Base-by-base conservation (phyloP, 2,797 vertebrate species). In the Hippocampus kuda region DNA sequence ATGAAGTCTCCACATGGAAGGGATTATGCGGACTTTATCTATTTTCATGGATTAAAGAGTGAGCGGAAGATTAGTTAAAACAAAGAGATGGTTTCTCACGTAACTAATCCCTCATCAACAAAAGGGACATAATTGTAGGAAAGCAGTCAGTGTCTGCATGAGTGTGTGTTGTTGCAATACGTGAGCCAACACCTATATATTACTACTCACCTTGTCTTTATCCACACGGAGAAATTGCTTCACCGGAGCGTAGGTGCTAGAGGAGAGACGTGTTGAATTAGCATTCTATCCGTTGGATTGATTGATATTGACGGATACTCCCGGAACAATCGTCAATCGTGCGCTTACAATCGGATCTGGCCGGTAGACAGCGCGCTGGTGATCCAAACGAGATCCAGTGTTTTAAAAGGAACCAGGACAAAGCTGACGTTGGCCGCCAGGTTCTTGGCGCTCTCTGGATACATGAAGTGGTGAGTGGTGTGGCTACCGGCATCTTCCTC, bases 381-480 rank as follows among this genome's bases (percentile, higher is more conserved):
- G 2, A 99, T 99, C 97, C 97, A 99, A 51, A 98, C 91, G 1
- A 99, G 91, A 84, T 99, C 97, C 89, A 99, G 89, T 0, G 95
- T 95, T 85, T 99, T 99, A 88, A 99, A 99, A 81, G 97, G 97
- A 70, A 99, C 94, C 72, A 99, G 87, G 75, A 99, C 95, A 0
- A 98, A 99, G 93, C 95, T 98, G 88, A 98, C 92, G 0, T 99
- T 99, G 85, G 94, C 88, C 0, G 94, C 94, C 82, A 99, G 91
- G 84, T 99, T 99, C 89, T 94, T 98, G 90, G 97, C 97, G 81
- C 97, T 99, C 91, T 99, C 97, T 0, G 97, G 97, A 84, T 99
- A 99, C 97, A 99, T 99, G 91, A 99, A 99, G 86, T 99, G 97
- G 81, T 99, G 97, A 0, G 95, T 98, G 72, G 97, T 99, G 72